Evolutionary conservation across 2,113 vertebrate genomes (phyloP), one percentile per base, ranked within the genome.

Genomic region (Theropithecus gelada): DNA sequence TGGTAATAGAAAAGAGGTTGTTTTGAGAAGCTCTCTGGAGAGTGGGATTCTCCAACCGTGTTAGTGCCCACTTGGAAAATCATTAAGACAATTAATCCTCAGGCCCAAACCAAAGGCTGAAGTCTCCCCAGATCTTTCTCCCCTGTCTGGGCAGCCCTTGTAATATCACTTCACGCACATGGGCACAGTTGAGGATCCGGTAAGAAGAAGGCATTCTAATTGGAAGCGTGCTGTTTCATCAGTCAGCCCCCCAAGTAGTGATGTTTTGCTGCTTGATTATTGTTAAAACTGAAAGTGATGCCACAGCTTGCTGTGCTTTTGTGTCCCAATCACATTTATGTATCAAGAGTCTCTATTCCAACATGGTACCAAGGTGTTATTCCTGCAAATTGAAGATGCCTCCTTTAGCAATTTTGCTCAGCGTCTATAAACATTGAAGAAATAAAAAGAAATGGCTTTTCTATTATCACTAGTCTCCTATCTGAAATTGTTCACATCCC

Each of bases 321-420:
- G 78, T 40, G 84, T 96, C 55, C 80, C 79, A 85, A 59, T 23
- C 88, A 30, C 20, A n/a, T 91, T 43, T 79, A 75, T 82, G 83
- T 96, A 94, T 93, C 97, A 94, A 96, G 59, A 57, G 40, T 61
- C 48, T 78, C 68, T 38, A n/a, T 80, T 83, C 64, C 75, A 88
- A 72, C 35, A 40, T 4, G 80, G 50, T 22, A 23, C 81, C 93
- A 83, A 25, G 45, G 83, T 64, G 66, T 25, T 64, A 14, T 2
- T 50, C 83, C 50, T 97, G 97, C 57, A 87, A 16, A 80, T n/a
- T 50, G 78, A 38, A 96, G 84, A 93, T 4, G 57, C 30, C 25
- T 70, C 43, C 52, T 75, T 96, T 68, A 40, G 4, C 95, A 97
- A 80, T 75, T 76, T 50, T 40, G 27, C 35, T 64, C 76, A 32